These are phyloP conservation scores for Epizoanthus stellaris DNA, from an alignment of 92 coral and sea anemone genomes.

Conservation along the genomic window DNA sequence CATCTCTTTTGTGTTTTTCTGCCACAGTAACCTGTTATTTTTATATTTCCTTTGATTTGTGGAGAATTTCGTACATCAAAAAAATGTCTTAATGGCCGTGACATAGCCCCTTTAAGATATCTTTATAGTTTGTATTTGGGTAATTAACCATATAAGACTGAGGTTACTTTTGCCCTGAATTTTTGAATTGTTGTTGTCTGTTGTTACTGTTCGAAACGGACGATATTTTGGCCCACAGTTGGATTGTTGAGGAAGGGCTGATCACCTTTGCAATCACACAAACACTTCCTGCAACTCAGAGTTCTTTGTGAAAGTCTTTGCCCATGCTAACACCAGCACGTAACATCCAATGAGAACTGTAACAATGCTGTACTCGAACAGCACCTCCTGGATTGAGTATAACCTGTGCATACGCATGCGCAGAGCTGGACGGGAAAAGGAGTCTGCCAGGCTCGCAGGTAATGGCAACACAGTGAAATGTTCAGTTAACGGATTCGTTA, in stretches of 20 bases:
- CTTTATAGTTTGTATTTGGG: no score
- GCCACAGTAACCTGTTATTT: no score
- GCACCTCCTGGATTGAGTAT: neutral
- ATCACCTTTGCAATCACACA: no score
- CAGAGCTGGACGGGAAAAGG: neutral
- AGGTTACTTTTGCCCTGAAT: neutral
- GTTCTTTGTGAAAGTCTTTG: neutral
- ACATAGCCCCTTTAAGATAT: no score
- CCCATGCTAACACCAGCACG: neutral
- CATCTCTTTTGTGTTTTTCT: no score
- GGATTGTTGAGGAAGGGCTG: no score
- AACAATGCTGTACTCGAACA: constrained; percentile 10
- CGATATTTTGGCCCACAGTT: neutral
- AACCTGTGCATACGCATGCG: neutral
- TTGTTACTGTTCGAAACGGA: neutral
- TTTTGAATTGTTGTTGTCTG: no score
- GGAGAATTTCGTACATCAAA: no score
- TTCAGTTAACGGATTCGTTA: no score
- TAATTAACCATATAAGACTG: neutral
- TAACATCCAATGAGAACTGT: neutral
- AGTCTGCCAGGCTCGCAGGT: neutral
- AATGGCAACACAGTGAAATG: no score
- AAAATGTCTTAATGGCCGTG: no score
- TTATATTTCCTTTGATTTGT: no score
- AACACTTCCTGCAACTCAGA: neutral